Conservation (phyloP, 2,797 vertebrate genomes). For the Todus mexicanus region DNA sequence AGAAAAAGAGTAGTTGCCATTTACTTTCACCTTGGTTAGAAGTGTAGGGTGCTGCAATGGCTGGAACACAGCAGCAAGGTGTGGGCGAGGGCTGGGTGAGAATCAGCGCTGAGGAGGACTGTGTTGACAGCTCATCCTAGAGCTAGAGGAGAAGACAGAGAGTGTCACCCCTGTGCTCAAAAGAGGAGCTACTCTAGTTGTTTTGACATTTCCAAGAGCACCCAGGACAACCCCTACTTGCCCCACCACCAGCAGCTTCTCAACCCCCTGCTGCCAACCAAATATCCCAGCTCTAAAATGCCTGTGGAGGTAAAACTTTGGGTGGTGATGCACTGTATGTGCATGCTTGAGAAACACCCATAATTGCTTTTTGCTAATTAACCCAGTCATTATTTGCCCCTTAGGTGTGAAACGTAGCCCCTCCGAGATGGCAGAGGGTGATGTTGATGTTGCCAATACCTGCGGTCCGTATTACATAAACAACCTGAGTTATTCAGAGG, state of each 20-base stretch:
- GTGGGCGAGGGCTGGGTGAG: neutral
- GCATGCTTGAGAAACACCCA: neutral
- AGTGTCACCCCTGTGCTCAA: neutral
- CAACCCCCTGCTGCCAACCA: neutral
- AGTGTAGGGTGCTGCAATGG: neutral
- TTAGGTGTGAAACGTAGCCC: conserved; percentile 72
- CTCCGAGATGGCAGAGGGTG: conserved; percentile 77
- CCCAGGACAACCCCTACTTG: neutral
- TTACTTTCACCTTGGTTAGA: neutral
- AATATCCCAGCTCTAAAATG: neutral
- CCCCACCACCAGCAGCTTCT: neutral
- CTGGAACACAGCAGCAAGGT: neutral
- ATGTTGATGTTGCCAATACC: conserved; percentile 74
- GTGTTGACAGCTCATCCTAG: neutral
- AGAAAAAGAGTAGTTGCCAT: neutral
- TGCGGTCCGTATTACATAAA: conserved; percentile 78
- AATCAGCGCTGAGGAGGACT: neutral
- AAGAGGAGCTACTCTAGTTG: neutral
- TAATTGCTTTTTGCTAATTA: neutral
- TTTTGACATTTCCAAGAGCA: neutral
- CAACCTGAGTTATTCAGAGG: conserved; percentile 77
- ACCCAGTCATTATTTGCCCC: neutral
- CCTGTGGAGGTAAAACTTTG: neutral
- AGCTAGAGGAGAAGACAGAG: neutral
- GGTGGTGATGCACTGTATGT: neutral